Evolutionary conservation across 2,797 vertebrate species (phyloP).

Genomic region (Cirrhinus molitorella): DNA sequence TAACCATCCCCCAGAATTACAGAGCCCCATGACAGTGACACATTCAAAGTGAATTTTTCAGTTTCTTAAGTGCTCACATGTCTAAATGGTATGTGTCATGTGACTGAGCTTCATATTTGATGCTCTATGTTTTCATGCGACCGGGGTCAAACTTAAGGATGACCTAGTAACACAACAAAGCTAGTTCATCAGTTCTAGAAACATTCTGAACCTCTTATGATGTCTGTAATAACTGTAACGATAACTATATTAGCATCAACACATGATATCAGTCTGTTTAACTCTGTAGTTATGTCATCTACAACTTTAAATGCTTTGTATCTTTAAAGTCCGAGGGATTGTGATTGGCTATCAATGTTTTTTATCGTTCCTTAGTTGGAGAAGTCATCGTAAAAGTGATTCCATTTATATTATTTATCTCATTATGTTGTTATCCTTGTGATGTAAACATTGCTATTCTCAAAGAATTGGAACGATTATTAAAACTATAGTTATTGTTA

Average conservation of each 20-base stretch:
- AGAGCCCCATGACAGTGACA: background rate
- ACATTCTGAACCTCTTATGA: background rate
- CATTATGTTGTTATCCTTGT: background rate
- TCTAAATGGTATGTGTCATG: conserved; percentile 7
- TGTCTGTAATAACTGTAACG: too few relatives aligned
- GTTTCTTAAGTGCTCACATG: conserved; percentile 1
- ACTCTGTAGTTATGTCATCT: too few relatives aligned
- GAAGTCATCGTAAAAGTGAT: background rate
- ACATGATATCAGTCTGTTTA: too few relatives aligned
- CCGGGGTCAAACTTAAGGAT: background rate
- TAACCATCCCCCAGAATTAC: background rate
- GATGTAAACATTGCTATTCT: too few relatives aligned
- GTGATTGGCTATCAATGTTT: background rate
- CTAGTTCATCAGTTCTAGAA: background rate
- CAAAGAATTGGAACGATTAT: background rate
- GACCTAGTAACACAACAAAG: background rate
- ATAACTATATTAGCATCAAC: too few relatives aligned
- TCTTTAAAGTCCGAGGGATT: background rate
- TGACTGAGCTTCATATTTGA: background rate
- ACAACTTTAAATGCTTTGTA: too few relatives aligned
- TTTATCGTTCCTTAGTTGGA: background rate
- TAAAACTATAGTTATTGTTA: background rate
- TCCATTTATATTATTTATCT: background rate
- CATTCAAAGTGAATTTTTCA: background rate
- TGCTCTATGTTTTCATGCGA: background rate